Evolutionary conservation across 2,797 vertebrate genomes (phyloP), one percentile per base, ranked within the genome.

Genomic region (Halcyon chelicuti): DNA sequence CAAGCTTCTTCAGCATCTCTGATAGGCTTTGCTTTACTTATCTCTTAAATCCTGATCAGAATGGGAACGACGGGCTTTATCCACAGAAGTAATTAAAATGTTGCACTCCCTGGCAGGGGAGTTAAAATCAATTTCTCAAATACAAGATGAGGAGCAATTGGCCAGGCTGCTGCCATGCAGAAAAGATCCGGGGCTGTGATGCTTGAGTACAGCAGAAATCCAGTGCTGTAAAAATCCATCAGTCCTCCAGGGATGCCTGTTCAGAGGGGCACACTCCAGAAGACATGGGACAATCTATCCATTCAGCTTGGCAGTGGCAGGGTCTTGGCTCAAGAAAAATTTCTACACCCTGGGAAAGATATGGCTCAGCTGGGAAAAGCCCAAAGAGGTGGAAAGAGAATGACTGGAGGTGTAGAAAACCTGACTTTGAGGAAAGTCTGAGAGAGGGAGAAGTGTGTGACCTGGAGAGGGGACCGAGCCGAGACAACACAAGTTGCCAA

Each of bases 11-110:
- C 71, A 91, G 60, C 76, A 80, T 87, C 91, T 91, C 88, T 92
- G 90, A 89, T 67, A 89, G 86, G 92, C 86, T 96, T 95, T 95
- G n/a, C 86, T 74, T 93, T 90, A 68, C 91, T 96, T 95, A 96
- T 93, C 93, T 94, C 78, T 89, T 95, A 93, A 96, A 80, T 90
- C 91, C 58, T 72, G 93, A 95, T 95, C 87, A 92, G 92, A 95
- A 95, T 54, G 81, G 92, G 86, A 96, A 49, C 91, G 87, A 88
- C 19, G 4, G 88, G 66, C 95, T 93, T 96, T 86, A 94, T 88
- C 92, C 90, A 66, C 70, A 95, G 83, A 88, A 95, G 95, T 96
- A 96, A 96, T 96, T 96, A 97, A 94, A 94, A 95, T 70, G 92
- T 96, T 94, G 88, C 79, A 66, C 88, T 96, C 77, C 55, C 71